These are phyloP conservation scores for Mormyrus lacerda DNA, from an alignment of 2,113 vertebrate genomes.

Conservation along the genomic window DNA sequence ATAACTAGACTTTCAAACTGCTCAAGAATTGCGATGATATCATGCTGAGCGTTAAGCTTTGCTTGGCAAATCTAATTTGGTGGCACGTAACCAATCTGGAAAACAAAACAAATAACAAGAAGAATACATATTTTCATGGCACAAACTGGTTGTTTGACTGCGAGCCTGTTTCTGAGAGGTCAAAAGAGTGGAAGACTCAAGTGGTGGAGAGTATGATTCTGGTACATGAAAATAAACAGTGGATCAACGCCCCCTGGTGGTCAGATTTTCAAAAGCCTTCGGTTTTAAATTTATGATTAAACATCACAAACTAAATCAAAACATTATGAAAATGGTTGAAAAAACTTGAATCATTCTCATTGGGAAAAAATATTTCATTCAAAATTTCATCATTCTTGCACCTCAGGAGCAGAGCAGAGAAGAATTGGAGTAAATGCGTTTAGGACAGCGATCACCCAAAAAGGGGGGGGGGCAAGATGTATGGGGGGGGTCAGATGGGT, in stretches of 20 bases:
- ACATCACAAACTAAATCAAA: not conserved
- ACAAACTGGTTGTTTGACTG: not conserved
- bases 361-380: not conserved
- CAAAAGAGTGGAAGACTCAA: not conserved
- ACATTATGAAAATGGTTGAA: not conserved
- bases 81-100: conserved; percentile 12
- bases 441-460: not conserved
- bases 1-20: conserved; percentile 13
- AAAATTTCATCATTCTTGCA: not conserved
- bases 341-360: not conserved
- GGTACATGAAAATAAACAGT: not conserved
- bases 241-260: conserved; percentile 18
- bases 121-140: conserved; percentile 1
- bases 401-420: not conserved
- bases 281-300: not conserved
- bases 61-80: not conserved
- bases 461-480: not conserved
- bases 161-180: not conserved
- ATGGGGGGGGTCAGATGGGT: not conserved
- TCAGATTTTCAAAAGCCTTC: not conserved
- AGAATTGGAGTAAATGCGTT: not conserved
- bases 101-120: conserved; percentile 20
- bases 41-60: conserved; percentile 16
- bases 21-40: conserved; percentile 14
- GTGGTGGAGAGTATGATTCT: not conserved